Conservation (phyloP, 30 jellyfish, hydroid and myxozoan species). For the Aurelia coerulea region DNA sequence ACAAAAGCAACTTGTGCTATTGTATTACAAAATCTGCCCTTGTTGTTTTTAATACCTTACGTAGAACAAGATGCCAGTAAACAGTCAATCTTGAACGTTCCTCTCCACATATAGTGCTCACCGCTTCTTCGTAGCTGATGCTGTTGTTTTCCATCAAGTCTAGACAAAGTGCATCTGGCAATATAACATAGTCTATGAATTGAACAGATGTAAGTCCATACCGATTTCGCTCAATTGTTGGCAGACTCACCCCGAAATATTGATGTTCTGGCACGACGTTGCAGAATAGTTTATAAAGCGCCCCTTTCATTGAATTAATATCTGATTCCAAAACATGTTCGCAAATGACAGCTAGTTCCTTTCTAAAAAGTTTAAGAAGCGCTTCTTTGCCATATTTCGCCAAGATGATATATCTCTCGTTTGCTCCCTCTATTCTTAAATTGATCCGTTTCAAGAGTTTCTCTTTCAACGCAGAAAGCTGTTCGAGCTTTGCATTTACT, state of each 20-base stretch:
- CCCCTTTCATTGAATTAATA: not conserved
- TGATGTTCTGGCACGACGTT: not conserved
- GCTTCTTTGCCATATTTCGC: constrained; percentile 14
- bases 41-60: too few relatives aligned
- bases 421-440: not conserved
- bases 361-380: not conserved
- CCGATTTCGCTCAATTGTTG: not conserved
- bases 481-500: not conserved
- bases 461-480: not conserved
- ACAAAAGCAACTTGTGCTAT: too few relatives aligned
- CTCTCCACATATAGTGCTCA: too few relatives aligned
- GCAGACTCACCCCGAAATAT: constrained; percentile 7
- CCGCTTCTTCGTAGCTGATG: too few relatives aligned
- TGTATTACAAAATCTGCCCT: too few relatives aligned
- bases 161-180: too few relatives aligned
- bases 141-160: too few relatives aligned
- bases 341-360: not conserved
- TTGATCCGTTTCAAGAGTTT: not conserved
- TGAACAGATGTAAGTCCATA: too few relatives aligned
- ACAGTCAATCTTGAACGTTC: too few relatives aligned
- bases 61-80: too few relatives aligned
- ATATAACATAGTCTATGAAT: too few relatives aligned
- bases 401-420: constrained; percentile 26
- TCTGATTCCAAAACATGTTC: not conserved
- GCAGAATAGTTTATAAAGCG: constrained; percentile 8